These are phyloP conservation scores for Bombus waltoni DNA, from an alignment of 1,140 invertebrate species.

Conservation along the genomic window DNA sequence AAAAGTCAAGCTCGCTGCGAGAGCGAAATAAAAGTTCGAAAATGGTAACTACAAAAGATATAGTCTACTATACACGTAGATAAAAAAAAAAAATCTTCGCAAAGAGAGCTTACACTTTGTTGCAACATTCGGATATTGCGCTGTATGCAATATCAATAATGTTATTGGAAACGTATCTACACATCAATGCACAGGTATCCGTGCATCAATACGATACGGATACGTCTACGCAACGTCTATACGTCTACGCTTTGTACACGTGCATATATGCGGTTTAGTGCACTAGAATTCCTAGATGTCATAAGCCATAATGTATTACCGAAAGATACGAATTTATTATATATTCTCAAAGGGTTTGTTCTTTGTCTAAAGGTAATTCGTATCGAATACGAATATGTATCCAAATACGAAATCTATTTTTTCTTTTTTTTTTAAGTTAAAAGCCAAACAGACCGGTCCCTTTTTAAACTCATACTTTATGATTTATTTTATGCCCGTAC, in stretches of 20 bases:
- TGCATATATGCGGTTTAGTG: neutral
- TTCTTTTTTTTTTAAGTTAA: too few relatives aligned
- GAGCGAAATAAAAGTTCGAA: neutral
- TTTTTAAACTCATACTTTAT: too few relatives aligned
- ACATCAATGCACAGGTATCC: slow-evolving; percentile 10
- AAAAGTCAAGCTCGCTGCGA: neutral
- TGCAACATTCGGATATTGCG: slow-evolving; percentile 29
- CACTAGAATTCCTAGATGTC: neutral
- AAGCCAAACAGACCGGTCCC: too few relatives aligned
- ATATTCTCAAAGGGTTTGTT: neutral
- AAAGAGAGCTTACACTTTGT: neutral
- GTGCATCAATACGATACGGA: slow-evolving; percentile 7
- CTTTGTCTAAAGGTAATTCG: too few relatives aligned
- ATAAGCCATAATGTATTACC: neutral
- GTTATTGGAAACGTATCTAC: slow-evolving; percentile 42
- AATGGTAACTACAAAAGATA: neutral
- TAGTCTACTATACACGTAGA: neutral
- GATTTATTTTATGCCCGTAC: too few relatives aligned
- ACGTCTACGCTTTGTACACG: neutral
- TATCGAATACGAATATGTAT: too few relatives aligned
- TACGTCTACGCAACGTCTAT: neutral
- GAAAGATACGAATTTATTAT: slow-evolving; percentile 12
- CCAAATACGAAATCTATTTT: neutral
- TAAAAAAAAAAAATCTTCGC: neutral
- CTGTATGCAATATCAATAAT: slow-evolving; percentile 44